phyloP scores from a whole-genome alignment of 2,113 vertebrate species.

The Micronycteris hirsuta region DNA sequence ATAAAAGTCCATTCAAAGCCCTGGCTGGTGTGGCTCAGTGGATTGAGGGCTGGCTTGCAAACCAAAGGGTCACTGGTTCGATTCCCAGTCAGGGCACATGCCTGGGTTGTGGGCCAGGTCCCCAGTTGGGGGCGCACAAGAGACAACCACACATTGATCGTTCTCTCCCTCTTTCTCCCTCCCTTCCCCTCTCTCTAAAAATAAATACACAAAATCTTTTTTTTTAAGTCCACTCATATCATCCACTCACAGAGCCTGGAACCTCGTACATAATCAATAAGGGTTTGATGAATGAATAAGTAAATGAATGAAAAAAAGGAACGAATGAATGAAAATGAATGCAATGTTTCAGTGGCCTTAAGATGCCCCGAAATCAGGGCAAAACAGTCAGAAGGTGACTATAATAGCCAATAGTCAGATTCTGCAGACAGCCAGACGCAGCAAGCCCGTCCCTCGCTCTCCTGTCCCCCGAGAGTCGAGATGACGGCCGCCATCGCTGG shows the following conservation, averaged over 20 bases:
- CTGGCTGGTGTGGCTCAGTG: no score
- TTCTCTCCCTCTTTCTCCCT: no score
- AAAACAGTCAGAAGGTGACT: background rate
- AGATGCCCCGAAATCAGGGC: background rate
- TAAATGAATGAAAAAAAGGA: no score
- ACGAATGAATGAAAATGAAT: background rate
- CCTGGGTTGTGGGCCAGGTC: no score
- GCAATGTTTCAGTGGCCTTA: background rate
- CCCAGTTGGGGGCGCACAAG: no score
- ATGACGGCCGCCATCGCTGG: background rate
- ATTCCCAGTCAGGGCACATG: no score
- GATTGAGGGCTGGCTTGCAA: no score
- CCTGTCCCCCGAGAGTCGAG: rapidly evolving
- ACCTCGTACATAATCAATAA: rapidly evolving
- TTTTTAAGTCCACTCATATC: background rate
- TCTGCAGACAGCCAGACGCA: background rate
- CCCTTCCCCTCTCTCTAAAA: no score
- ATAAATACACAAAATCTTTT: no score
- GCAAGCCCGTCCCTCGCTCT: background rate
- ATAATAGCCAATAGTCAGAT: background rate
- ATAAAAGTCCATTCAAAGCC: background rate
- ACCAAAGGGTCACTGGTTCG: no score
- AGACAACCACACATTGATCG: no score
- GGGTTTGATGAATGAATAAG: background rate
- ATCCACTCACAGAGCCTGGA: background rate